A percentile compares a stretch with the other conserved stretches of the same genome.
Conservation (phyloP, 1,140 invertebrate genomes). For the Bombus polaris region DNA sequence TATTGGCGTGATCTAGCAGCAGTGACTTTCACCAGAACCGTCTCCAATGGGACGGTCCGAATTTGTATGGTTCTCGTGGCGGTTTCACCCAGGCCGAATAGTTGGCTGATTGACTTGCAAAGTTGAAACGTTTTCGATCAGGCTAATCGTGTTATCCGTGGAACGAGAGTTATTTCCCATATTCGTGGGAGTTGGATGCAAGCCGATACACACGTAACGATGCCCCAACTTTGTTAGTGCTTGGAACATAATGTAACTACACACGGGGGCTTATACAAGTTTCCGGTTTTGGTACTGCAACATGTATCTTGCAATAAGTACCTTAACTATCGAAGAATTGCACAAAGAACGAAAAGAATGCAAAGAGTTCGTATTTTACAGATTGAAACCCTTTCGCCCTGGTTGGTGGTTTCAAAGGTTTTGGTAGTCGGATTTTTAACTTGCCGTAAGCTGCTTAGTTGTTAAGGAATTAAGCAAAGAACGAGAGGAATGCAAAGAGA, state of each 20-base stretch:
- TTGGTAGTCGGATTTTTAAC: too few relatives aligned
- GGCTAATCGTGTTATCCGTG: background rate
- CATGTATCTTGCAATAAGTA: too few relatives aligned
- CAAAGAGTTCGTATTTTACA: background rate
- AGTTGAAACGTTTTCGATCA: conserved; percentile 2
- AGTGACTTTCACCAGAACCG: too few relatives aligned
- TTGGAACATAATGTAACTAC: background rate
- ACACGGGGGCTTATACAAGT: background rate
- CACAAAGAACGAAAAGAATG: background rate
- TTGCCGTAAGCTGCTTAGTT: too few relatives aligned
- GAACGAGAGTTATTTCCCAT: background rate
- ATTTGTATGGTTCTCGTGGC: background rate
- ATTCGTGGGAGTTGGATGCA: background rate
- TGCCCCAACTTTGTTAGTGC: background rate
- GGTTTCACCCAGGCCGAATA: background rate
- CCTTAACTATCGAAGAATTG: background rate
- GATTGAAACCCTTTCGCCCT: background rate
- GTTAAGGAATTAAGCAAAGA: background rate
- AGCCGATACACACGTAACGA: background rate
- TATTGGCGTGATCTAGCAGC: background rate
- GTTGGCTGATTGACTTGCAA: conserved; percentile 5
- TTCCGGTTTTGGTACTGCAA: background rate
- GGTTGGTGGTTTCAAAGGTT: too few relatives aligned
- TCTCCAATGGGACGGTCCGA: background rate
- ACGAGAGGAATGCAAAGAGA: background rate